Percentiles rank a stretch among this genome's conserved stretches.
Conservation (phyloP, 2,888 invertebrate species). For the Lomographa bimaculata region DNA sequence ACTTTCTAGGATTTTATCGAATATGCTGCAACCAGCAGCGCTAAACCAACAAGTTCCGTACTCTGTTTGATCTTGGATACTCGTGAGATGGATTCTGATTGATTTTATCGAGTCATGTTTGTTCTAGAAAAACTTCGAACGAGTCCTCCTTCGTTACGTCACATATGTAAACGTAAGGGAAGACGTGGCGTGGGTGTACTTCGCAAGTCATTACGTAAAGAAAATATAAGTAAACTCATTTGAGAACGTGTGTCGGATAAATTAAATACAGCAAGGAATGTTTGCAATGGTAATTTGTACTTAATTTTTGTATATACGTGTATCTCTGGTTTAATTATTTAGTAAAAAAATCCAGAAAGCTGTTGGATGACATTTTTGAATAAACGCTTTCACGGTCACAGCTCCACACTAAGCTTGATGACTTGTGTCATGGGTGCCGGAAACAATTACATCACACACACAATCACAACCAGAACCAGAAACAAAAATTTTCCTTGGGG, state of each 20-base stretch:
- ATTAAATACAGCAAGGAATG: constrained; percentile 1
- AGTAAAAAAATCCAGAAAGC: too few relatives aligned
- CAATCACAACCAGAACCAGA: too few relatives aligned
- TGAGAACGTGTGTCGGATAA: not conserved
- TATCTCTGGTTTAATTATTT: too few relatives aligned
- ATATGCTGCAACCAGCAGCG: constrained; percentile 62
- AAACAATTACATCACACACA: too few relatives aligned
- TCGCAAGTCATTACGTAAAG: constrained; percentile 10
- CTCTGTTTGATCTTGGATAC: constrained; percentile 62
- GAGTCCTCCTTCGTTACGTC: constrained; percentile 7
- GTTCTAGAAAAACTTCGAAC: constrained; percentile 48
- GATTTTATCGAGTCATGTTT: constrained; percentile 64
- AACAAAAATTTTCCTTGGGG: too few relatives aligned
- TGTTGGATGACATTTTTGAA: too few relatives aligned
- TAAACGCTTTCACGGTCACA: too few relatives aligned
- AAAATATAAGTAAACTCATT: constrained; percentile 6
- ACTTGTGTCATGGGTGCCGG: too few relatives aligned
- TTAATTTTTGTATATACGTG: too few relatives aligned
- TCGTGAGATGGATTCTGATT: constrained; percentile 68
- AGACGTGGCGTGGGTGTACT: not conserved
- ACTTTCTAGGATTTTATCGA: constrained; percentile 70
- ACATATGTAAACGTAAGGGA: not conserved
- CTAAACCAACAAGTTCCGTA: constrained; percentile 63
- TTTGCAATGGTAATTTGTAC: not conserved
- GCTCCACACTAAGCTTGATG: too few relatives aligned